A percentile compares a stretch with the other conserved stretches of the same genome.
These are phyloP conservation scores for Ondatra zibethicus DNA, from an alignment of 2,113 vertebrate genomes.

Conservation along the genomic window DNA sequence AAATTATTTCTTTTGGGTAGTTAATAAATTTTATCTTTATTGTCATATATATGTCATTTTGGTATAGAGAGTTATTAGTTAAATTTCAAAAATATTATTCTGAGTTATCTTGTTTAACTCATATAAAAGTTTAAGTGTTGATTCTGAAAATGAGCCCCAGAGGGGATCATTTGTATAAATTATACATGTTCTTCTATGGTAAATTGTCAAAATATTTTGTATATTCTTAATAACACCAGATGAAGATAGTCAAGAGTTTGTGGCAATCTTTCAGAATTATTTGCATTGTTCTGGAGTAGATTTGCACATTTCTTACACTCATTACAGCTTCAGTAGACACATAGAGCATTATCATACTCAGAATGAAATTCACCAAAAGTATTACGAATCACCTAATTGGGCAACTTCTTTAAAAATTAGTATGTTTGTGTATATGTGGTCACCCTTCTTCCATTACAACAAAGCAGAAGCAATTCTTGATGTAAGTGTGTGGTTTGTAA, in stretches of 20 bases:
- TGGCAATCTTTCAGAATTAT: conserved; percentile 29
- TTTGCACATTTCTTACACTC: conserved; percentile 46
- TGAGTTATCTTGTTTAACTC: not conserved
- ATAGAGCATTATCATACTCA: conserved; percentile 10
- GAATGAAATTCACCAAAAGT: conserved; percentile 31
- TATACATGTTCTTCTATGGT: conserved; percentile 48
- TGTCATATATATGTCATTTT: not conserved
- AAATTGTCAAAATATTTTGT: conserved; percentile 53
- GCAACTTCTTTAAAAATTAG: not conserved
- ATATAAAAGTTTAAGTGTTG: not conserved
- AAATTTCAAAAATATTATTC: conserved; percentile 12
- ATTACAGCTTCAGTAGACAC: conserved; percentile 19
- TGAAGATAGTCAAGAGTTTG: conserved; percentile 62
- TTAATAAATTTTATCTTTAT: not conserved
- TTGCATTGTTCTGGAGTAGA: conserved; percentile 33
- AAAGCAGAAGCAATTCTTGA: not conserved
- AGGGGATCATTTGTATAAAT: not conserved
- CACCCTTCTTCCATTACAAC: not conserved
- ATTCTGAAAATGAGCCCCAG: conserved; percentile 41
- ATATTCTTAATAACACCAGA: conserved; percentile 22
- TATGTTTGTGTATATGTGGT: not conserved
- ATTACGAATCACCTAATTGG: not conserved
- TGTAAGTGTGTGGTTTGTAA: not conserved
- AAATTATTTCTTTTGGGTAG: not conserved
- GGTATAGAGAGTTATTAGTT: not conserved